Evolutionary conservation across 1,140 invertebrate species (phyloP).

Genomic region (Brachionus manjavacas): DNA sequence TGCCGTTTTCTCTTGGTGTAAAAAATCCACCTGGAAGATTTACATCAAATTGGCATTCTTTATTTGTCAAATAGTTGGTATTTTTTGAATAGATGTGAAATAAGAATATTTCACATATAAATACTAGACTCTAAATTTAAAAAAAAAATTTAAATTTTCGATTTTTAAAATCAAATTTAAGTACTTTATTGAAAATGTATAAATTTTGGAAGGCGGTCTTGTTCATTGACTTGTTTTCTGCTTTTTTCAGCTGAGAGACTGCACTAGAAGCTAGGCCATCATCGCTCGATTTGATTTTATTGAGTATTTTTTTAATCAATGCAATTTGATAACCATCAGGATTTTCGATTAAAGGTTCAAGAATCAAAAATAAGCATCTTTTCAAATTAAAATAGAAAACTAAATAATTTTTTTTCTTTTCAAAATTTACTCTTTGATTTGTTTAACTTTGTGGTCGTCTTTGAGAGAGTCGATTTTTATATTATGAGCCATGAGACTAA

Average conservation of each 20-base stretch:
- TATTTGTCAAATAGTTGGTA: not conserved
- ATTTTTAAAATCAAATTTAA: not conserved
- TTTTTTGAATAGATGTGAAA: constrained; percentile 30
- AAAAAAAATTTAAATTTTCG: not conserved
- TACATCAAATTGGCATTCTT: constrained; percentile 39
- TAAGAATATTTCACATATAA: constrained; percentile 41
- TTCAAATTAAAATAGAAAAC: not conserved
- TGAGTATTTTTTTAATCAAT: constrained; percentile 26
- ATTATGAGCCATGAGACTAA: constrained; percentile 35
- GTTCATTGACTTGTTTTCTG: not conserved
- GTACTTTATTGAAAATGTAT: constrained; percentile 32
- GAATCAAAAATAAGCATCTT: constrained; percentile 18
- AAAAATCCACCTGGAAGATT: constrained; percentile 24
- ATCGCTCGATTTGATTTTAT: constrained; percentile 38
- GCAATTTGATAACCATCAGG: constrained; percentile 33
- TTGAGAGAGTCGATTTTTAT: constrained; percentile 39
- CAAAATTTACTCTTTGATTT: constrained; percentile 15
- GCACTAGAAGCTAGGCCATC: constrained; percentile 15
- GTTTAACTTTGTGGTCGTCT: constrained; percentile 33
- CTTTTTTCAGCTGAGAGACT: not conserved
- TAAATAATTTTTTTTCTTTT: not conserved
- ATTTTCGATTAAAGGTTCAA: constrained; percentile 24
- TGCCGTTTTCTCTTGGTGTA: constrained; percentile 4
- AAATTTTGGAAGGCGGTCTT: constrained; percentile 38
- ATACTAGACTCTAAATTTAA: not conserved